phyloP scores from a whole-genome alignment of 1,140 invertebrate genomes.

The Laodelphax striatellus region DNA sequence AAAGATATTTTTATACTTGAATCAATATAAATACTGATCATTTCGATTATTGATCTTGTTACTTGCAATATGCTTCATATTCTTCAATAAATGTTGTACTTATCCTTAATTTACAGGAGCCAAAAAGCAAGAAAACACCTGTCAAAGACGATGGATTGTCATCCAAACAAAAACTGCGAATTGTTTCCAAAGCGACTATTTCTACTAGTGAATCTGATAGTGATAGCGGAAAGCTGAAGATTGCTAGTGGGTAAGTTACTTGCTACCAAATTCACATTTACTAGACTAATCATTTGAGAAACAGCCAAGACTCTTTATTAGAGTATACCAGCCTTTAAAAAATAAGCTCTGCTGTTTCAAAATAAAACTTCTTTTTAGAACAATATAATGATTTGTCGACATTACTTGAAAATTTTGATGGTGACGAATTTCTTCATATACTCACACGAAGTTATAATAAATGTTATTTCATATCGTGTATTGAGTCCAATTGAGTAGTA shows the following conservation, averaged over 20 bases:
- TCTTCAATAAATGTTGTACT: too few relatives aligned
- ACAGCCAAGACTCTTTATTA: not conserved
- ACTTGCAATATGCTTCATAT: not conserved
- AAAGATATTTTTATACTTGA: too few relatives aligned
- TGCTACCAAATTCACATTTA: not conserved
- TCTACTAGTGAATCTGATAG: conserved; percentile 89
- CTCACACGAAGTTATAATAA: too few relatives aligned
- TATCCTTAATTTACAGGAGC: conserved; percentile 13
- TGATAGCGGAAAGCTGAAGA: conserved; percentile 51
- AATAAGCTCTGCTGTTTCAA: not conserved
- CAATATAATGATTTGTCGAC: too few relatives aligned
- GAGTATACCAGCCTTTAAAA: not conserved
- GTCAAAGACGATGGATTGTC: conserved; percentile 50
- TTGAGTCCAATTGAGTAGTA: too few relatives aligned
- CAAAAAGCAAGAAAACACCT: conserved; percentile 34
- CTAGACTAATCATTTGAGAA: not conserved
- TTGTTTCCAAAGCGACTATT: conserved; percentile 90
- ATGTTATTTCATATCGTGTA: too few relatives aligned
- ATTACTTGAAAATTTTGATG: too few relatives aligned
- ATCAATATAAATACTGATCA: too few relatives aligned
- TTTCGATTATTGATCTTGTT: too few relatives aligned
- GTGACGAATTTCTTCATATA: too few relatives aligned
- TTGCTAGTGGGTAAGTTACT: conserved; percentile 40
- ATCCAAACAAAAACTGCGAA: conserved; percentile 71
- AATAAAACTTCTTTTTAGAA: too few relatives aligned